Conservation (phyloP, 2,797 vertebrate genomes). For the Arnoldichthys spilopterus region DNA sequence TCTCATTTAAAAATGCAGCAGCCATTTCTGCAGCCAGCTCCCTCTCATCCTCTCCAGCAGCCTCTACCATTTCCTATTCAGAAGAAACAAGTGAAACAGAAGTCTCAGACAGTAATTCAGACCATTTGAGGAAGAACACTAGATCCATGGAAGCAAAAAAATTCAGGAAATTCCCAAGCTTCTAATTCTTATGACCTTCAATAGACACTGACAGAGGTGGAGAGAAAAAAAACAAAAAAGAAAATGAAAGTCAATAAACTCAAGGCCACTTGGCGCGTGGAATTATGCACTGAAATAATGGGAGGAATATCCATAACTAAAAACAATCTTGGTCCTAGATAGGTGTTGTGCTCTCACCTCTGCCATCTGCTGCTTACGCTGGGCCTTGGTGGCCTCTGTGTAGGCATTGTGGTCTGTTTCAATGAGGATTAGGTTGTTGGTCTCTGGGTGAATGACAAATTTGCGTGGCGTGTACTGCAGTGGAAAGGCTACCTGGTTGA, state of each 20-base stretch:
- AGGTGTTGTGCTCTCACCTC: slow-evolving; percentile 79
- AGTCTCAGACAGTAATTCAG: not conserved
- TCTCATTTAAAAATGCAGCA: slow-evolving; percentile 96
- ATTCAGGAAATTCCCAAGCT: slow-evolving; percentile 19
- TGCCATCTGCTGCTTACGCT: slow-evolving; percentile 98
- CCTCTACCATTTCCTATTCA: slow-evolving; percentile 96
- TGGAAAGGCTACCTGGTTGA: slow-evolving; percentile 98
- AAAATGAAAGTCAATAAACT: too few relatives aligned
- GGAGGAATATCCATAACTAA: too few relatives aligned
- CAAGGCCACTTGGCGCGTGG: too few relatives aligned
- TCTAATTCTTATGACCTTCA: not conserved
- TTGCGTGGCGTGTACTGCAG: slow-evolving; percentile 96
- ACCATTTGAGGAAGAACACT: too few relatives aligned
- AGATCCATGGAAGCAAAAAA: not conserved
- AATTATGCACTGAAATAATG: too few relatives aligned
- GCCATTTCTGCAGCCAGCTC: slow-evolving; percentile 98
- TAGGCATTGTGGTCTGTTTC: slow-evolving; percentile 99
- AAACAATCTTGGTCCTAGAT: too few relatives aligned
- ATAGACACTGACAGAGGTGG: not conserved
- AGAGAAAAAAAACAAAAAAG: too few relatives aligned
- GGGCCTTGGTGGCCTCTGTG: slow-evolving; percentile 97
- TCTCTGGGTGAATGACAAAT: slow-evolving; percentile 97
- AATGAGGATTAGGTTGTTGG: slow-evolving; percentile 94
- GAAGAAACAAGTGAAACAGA: not conserved
- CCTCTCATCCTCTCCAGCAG: slow-evolving; percentile 95